phyloP scores from a whole-genome alignment of 2,888 invertebrate species.

The Druceiella hillmani region DNA sequence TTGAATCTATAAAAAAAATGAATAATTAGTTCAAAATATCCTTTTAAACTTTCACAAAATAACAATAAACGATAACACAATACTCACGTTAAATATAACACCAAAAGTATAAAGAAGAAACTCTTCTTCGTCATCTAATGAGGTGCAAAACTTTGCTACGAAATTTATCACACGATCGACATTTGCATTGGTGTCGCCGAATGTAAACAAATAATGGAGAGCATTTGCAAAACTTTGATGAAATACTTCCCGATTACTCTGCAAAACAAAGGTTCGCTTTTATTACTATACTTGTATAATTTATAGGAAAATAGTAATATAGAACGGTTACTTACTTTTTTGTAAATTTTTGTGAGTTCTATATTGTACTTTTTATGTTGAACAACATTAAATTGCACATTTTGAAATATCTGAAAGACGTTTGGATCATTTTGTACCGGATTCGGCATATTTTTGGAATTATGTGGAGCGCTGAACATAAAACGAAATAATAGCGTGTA shows the following conservation, averaged over 20 bases:
- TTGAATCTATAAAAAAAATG: too few species aligned
- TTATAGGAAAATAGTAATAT: background rate
- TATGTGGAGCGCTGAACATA: too few species aligned
- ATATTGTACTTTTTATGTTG: slow-evolving; percentile 60
- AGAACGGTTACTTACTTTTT: slow-evolving; percentile 45
- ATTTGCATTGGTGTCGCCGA: slow-evolving; percentile 61
- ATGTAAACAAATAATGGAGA: slow-evolving; percentile 57
- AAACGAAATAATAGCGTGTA: too few species aligned
- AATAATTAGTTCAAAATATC: too few species aligned
- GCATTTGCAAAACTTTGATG: slow-evolving; percentile 58
- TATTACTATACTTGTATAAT: background rate
- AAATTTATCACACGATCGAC: slow-evolving; percentile 66
- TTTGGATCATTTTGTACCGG: slow-evolving; percentile 18
- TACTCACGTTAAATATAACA: slow-evolving; percentile 55
- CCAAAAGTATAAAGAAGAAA: slow-evolving; percentile 56
- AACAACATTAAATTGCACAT: slow-evolving; percentile 59
- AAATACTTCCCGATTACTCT: slow-evolving; percentile 55
- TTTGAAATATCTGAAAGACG: slow-evolving; percentile 55
- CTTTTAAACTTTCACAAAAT: background rate
- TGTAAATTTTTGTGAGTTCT: slow-evolving; percentile 56
- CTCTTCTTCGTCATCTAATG: slow-evolving; percentile 52
- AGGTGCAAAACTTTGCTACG: slow-evolving; percentile 63
- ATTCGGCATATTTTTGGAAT: too few species aligned
- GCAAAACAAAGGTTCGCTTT: slow-evolving; percentile 25
- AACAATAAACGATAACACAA: slow-evolving; percentile 3